Percentiles rank a stretch among this genome's conserved stretches.
phyloP scores from a whole-genome alignment of 2,797 vertebrate species.

The Champsocephalus gunnari region DNA sequence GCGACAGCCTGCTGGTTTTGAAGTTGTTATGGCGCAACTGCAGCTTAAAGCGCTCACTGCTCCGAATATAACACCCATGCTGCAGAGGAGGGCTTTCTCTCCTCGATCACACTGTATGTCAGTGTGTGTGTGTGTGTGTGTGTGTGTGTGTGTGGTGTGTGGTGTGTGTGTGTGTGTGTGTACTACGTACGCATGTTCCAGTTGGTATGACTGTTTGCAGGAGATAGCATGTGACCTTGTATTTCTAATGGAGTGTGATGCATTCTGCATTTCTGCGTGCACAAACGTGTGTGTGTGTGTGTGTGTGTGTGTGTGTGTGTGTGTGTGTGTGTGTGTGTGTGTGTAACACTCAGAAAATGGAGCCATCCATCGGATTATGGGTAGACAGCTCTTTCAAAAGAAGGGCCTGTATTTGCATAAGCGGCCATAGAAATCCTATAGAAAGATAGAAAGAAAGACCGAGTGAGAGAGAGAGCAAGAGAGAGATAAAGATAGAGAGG shows the following conservation, averaged over 20 bases:
- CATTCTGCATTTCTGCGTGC: conserved; percentile 24
- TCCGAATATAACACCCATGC: conserved; percentile 69
- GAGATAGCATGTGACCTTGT: conserved; percentile 71
- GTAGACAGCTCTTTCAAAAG: conserved; percentile 79
- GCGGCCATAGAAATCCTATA: conserved; percentile 61
- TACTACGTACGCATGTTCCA: conserved; percentile 40
- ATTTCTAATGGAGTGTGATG: conserved; percentile 62
- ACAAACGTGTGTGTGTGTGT: conserved; percentile 17
- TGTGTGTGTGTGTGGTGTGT: neutral
- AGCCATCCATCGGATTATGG: conserved; percentile 83
- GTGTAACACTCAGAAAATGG: conserved; percentile 72
- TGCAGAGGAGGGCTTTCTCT: conserved; percentile 53
- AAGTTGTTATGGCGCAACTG: conserved; percentile 74
- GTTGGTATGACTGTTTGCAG: conserved; percentile 59
- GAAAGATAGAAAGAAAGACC: conserved; percentile 55
- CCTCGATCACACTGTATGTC: conserved; percentile 1
- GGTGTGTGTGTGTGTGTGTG: conserved; percentile 1
- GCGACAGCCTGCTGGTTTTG: conserved; percentile 72
- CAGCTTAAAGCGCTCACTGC: conserved; percentile 69
- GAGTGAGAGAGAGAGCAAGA: conserved; percentile 26
- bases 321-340: conserved; percentile 34
- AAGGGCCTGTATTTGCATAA: conserved; percentile 81
- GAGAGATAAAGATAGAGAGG: conserved; percentile 17
- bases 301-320: conserved; percentile 15
- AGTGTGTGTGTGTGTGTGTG: conserved; percentile 6